A percentile compares a stretch with the other conserved stretches of the same genome.
Evolutionary conservation across 2,797 vertebrate genomes (phyloP).

Genomic region (Rhabdophis nuchalis): DNA sequence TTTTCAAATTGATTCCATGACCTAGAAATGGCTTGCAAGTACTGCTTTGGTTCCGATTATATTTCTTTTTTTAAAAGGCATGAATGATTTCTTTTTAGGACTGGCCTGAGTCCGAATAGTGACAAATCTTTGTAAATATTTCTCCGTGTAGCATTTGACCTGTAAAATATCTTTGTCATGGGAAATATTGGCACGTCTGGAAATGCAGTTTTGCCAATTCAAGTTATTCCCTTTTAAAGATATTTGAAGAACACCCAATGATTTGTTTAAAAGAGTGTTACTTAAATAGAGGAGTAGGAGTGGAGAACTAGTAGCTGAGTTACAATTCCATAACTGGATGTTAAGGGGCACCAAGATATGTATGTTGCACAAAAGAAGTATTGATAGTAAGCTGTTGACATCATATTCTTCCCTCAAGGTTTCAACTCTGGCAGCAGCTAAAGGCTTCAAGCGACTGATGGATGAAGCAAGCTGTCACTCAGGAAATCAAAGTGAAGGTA

Average conservation of each 20-base stretch:
- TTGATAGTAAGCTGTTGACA: not conserved
- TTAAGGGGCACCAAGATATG: conserved; percentile 8
- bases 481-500: not conserved
- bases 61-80: not conserved
- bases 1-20: conserved; percentile 13
- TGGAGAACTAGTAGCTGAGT: not conserved
- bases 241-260: conserved; percentile 3
- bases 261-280: not conserved
- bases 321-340: not conserved
- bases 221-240: conserved; percentile 36
- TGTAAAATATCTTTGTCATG: conserved; percentile 1
- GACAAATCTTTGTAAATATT: not conserved
- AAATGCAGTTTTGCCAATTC: conserved; percentile 26
- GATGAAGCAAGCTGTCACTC: not conserved
- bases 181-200: conserved; percentile 20
- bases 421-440: not conserved
- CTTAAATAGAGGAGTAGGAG: not conserved
- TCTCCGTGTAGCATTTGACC: conserved; percentile 5
- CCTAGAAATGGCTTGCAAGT: not conserved
- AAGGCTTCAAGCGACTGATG: not conserved
- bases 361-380: not conserved
- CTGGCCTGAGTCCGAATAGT: not conserved
- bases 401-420: not conserved
- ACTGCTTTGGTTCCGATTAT: conserved; percentile 15
- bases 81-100: conserved; percentile 20